Percentiles rank a stretch among this genome's conserved stretches.
Evolutionary conservation across 2,888 invertebrate genomes (phyloP).

Genomic region (Tetheella fluctuosa): DNA sequence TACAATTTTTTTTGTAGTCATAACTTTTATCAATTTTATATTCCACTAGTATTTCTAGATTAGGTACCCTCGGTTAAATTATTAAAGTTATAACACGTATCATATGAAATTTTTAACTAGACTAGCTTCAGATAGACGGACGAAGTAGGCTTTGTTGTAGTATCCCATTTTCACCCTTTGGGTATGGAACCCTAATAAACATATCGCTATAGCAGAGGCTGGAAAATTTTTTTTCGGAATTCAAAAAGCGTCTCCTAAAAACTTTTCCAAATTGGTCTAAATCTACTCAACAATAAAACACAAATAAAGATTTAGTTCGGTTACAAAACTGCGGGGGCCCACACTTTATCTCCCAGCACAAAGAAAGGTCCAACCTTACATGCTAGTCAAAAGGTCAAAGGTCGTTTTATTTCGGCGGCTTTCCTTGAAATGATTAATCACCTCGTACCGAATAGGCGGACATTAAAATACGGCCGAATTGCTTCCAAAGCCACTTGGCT

Average conservation of each 20-base stretch:
- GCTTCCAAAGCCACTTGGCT: conserved; percentile 44
- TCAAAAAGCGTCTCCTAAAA: not conserved
- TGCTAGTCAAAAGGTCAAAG: conserved; percentile 17
- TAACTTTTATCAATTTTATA: no score
- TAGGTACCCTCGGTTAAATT: no score
- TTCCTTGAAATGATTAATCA: conserved; percentile 24
- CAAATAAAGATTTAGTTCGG: conserved; percentile 11
- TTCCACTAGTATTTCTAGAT: no score
- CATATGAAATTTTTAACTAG: no score
- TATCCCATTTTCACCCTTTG: no score
- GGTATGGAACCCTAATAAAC: no score
- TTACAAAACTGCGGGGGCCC: conserved; percentile 4
- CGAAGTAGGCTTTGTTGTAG: no score
- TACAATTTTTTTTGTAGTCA: no score
- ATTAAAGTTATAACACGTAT: no score
- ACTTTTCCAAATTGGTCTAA: not conserved
- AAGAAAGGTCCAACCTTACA: conserved; percentile 13
- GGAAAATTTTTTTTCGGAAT: not conserved
- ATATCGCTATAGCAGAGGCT: no score
- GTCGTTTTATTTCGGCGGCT: conserved; percentile 23
- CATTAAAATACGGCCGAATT: conserved; percentile 48
- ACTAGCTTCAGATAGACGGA: no score
- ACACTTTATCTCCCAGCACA: conserved; percentile 12
- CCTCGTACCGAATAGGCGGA: conserved; percentile 27
- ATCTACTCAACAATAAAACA: not conserved